These are phyloP conservation scores for Coremacera marginata DNA, from an alignment of 2,888 invertebrate species.

Conservation along the genomic window DNA sequence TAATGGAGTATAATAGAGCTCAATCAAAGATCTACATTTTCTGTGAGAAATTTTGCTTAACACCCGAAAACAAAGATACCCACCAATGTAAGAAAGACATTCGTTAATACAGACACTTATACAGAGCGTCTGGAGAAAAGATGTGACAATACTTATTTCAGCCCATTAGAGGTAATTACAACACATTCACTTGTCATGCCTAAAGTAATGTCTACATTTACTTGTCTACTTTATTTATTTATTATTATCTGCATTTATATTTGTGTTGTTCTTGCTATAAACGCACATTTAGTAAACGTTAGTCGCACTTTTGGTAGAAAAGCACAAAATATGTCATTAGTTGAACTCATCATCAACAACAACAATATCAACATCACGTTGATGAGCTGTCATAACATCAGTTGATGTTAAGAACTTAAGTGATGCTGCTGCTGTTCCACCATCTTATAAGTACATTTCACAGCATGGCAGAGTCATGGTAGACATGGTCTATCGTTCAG, in stretches of 20 bases:
- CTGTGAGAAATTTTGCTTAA: too few species aligned
- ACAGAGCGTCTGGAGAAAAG: too few species aligned
- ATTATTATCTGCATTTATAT: neutral
- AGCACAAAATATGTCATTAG: slow-evolving; percentile 5
- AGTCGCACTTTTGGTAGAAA: slow-evolving; percentile 5
- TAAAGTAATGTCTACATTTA: neutral
- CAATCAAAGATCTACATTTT: too few species aligned
- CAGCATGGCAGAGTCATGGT: too few species aligned
- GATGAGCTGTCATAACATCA: slow-evolving; percentile 29
- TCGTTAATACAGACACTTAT: too few species aligned
- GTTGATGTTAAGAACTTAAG: neutral
- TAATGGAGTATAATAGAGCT: too few species aligned
- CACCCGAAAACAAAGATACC: too few species aligned
- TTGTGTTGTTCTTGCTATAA: slow-evolving; percentile 9
- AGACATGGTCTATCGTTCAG: too few species aligned
- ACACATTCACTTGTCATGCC: slow-evolving; percentile 10
- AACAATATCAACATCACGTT: slow-evolving; percentile 4
- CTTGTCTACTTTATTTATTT: too few species aligned
- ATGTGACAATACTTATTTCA: too few species aligned
- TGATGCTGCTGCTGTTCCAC: neutral
- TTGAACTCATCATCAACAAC: neutral
- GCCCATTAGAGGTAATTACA: slow-evolving; percentile 21
- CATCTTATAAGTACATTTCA: too few species aligned
- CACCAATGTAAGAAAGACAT: too few species aligned
- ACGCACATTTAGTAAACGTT: slow-evolving; percentile 48